A percentile compares a stretch with the other conserved stretches of the same genome.
These are phyloP conservation scores for Holothuria scabra DNA, from an alignment of 53 echinoderm and acorn worm species.

Conservation along the genomic window DNA sequence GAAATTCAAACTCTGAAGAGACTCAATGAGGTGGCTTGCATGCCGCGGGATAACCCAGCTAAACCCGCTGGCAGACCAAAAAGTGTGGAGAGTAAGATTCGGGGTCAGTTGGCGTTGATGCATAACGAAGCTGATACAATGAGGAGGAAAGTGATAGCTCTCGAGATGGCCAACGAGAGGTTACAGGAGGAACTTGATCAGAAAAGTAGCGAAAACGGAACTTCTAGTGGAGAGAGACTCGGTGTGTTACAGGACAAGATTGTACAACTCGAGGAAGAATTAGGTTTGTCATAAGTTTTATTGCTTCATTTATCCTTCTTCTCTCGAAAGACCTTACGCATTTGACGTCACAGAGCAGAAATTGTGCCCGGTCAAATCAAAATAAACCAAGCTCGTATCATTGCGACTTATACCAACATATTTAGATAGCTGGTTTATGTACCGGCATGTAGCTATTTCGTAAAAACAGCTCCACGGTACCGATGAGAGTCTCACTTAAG, in stretches of 20 bases:
- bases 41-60: conserved; percentile 27
- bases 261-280: conserved; percentile 87
- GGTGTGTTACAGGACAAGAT: conserved; percentile 92
- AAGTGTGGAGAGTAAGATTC: conserved; percentile 80
- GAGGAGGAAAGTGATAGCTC: conserved; percentile 75
- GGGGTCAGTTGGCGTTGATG: conserved; percentile 80
- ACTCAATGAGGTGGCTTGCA: conserved; percentile 69
- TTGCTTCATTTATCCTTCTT: too few species aligned
- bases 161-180: conserved; percentile 86
- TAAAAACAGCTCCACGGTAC: too few species aligned
- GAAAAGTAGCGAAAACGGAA: conserved; percentile 27
- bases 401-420: too few species aligned
- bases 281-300: conserved; percentile 85
- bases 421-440: too few species aligned
- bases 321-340: too few species aligned
- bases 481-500: too few species aligned
- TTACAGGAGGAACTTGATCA: conserved; percentile 81
- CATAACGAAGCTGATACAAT: conserved; percentile 90
- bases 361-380: too few species aligned
- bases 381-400: too few species aligned
- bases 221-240: conserved; percentile 58
- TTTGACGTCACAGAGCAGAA: too few species aligned
- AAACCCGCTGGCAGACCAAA: conserved; percentile 52
- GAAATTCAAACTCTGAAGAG: conserved; percentile 69
- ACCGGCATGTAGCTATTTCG: too few species aligned